Evolutionary conservation across 2,888 invertebrate genomes (phyloP).

Genomic region (Drosophila sordidula): DNA sequence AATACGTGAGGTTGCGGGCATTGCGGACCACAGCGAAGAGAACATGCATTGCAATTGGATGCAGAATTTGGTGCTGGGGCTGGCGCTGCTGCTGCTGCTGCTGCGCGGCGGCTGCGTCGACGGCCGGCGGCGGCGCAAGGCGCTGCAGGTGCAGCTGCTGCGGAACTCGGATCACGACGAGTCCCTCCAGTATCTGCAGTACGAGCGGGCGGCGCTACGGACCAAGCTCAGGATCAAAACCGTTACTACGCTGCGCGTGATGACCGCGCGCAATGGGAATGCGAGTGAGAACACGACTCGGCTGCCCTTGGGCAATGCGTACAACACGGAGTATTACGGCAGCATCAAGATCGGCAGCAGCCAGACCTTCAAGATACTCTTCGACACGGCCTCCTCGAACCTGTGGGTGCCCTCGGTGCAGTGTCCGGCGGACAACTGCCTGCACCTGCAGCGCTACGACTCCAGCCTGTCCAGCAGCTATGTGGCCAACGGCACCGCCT

Average conservation of each 20-base stretch:
- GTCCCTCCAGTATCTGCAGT: conserved; percentile 3
- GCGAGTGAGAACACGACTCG: background rate
- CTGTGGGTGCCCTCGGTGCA: conserved; percentile 89
- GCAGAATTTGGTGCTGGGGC: conserved; percentile 6
- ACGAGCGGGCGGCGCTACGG: conserved; percentile 31
- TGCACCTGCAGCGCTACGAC: conserved; percentile 90
- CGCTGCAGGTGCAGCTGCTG: conserved; percentile 12
- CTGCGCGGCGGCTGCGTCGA: conserved; percentile 16
- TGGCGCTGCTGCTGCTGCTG: conserved; percentile 6
- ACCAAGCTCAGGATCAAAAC: conserved; percentile 38
- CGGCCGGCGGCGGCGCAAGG: conserved; percentile 9
- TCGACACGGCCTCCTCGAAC: conserved; percentile 88
- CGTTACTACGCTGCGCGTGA: fast-evolving
- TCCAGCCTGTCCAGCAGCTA: conserved; percentile 92
- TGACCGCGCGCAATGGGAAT: fast-evolving
- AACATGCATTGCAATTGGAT: conserved; percentile 41
- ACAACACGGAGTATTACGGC: conserved; percentile 66
- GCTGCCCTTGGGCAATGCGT: conserved; percentile 53
- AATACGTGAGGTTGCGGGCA: conserved; percentile 22
- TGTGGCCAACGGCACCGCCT: conserved; percentile 93
- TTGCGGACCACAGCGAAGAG: conserved; percentile 2
- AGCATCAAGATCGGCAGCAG: conserved; percentile 93
- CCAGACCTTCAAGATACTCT: conserved; percentile 96
- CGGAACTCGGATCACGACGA: conserved; percentile 21
- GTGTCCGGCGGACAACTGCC: conserved; percentile 87